A percentile compares a stretch with the other conserved stretches of the same genome.
These are phyloP conservation scores for Aleiodes sp. DNA, from an alignment of 1,140 invertebrate species.

Conservation along the genomic window DNA sequence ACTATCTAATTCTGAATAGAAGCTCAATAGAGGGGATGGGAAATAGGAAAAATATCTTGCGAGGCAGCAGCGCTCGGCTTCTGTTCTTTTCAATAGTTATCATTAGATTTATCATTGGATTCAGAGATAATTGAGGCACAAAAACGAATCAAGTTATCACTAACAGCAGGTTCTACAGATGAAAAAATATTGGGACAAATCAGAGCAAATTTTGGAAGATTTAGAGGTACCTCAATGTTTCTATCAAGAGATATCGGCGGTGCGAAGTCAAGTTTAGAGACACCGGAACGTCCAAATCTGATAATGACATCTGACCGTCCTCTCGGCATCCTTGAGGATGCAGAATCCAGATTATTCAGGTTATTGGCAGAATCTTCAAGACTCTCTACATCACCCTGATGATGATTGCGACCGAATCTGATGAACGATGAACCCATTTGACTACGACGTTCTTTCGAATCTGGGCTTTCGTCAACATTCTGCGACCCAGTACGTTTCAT, in stretches of 20 bases:
- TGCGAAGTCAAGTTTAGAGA: not conserved
- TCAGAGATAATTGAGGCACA: constrained; percentile 42
- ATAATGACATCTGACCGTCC: constrained; percentile 56
- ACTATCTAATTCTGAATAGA: too few relatives aligned
- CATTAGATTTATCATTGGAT: constrained; percentile 32
- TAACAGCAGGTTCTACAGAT: not conserved
- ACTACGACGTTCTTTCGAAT: constrained; percentile 58
- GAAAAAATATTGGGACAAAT: constrained; percentile 44
- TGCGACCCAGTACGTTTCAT: constrained; percentile 44
- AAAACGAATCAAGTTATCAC: constrained; percentile 42
- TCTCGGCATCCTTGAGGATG: constrained; percentile 33
- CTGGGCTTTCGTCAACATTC: constrained; percentile 38
- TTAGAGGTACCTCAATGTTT: constrained; percentile 17
- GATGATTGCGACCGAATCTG: constrained; percentile 52
- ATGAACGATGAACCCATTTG: constrained; percentile 56
- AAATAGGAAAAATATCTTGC: constrained; percentile 5
- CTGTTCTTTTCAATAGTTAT: constrained; percentile 30
- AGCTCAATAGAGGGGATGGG: too few relatives aligned
- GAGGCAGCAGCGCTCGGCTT: constrained; percentile 3
- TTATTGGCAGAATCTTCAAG: constrained; percentile 31
- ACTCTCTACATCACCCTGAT: constrained; percentile 28
- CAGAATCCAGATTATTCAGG: constrained; percentile 35
- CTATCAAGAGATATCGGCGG: not conserved
- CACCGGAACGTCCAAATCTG: constrained; percentile 51
- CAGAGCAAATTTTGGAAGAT: constrained; percentile 38